Evolutionary conservation across 2,888 invertebrate genomes (phyloP).

Genomic region (Dimorphilus gyrociliatus): DNA sequence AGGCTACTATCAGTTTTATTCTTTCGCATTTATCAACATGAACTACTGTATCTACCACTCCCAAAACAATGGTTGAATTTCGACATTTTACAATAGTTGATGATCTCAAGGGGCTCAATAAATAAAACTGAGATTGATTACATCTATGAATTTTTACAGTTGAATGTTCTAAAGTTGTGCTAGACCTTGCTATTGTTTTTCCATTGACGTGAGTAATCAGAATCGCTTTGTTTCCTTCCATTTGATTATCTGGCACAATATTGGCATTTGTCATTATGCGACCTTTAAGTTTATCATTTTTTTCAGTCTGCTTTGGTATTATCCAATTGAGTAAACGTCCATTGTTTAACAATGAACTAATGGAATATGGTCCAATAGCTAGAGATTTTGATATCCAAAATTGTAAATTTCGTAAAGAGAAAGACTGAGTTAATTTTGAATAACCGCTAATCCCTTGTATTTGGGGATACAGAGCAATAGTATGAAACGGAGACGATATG

Average conservation of each 20-base stretch:
- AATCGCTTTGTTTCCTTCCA: no score
- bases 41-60: conserved; percentile 35
- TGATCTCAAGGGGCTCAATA: conserved; percentile 34
- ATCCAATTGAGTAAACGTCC: no score
- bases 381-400: no score
- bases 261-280: conserved; percentile 35
- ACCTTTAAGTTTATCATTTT: conserved; percentile 11
- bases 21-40: conserved; percentile 36
- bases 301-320: conserved; percentile 3
- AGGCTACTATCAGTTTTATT: conserved; percentile 30
- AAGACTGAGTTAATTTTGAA: no score
- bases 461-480: not conserved
- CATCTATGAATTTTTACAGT: conserved; percentile 34
- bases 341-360: no score
- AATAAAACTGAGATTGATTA: conserved; percentile 32
- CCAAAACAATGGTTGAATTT: conserved; percentile 35
- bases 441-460: no score
- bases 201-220: no score
- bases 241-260: conserved; percentile 25
- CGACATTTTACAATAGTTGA: conserved; percentile 37
- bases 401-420: no score
- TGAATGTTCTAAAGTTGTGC: no score
- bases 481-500: conserved; percentile 10
- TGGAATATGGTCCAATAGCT: no score
- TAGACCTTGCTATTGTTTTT: no score